Percentiles rank a stretch among this genome's conserved stretches.
Evolutionary conservation across 2,113 vertebrate genomes (phyloP).

Genomic region (Fulica atra): DNA sequence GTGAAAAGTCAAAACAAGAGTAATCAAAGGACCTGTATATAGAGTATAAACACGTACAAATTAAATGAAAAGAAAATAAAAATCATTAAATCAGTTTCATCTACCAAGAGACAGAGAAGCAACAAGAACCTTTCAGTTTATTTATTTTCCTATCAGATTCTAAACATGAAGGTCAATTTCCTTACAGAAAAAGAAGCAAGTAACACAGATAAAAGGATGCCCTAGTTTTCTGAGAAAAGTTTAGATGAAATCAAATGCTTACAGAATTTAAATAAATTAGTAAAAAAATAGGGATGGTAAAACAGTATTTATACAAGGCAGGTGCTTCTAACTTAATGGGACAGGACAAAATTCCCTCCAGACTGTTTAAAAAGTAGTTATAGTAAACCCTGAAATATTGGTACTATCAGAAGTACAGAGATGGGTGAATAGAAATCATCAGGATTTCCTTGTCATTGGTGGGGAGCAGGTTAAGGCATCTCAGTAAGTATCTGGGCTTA

Average conservation of each 20-base stretch:
- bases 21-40: background rate
- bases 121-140: background rate
- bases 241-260: background rate
- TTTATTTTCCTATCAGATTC: background rate
- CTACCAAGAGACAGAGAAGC: background rate
- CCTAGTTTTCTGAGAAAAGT: background rate
- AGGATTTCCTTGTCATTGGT: background rate
- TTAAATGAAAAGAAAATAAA: background rate
- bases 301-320: background rate
- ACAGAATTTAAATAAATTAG: background rate
- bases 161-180: background rate
- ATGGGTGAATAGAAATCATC: background rate
- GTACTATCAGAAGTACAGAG: background rate
- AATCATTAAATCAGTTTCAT: background rate
- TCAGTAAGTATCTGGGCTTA: background rate
- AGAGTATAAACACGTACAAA: background rate
- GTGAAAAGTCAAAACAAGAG: background rate
- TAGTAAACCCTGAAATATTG: background rate
- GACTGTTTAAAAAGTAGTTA: background rate
- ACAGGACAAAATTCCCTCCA: background rate
- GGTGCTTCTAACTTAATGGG: background rate
- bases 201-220: background rate
- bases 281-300: background rate
- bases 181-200: background rate
- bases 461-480: background rate